Conservation (phyloP, 2,113 vertebrate genomes). For the Zosterops hypoxanthus region DNA sequence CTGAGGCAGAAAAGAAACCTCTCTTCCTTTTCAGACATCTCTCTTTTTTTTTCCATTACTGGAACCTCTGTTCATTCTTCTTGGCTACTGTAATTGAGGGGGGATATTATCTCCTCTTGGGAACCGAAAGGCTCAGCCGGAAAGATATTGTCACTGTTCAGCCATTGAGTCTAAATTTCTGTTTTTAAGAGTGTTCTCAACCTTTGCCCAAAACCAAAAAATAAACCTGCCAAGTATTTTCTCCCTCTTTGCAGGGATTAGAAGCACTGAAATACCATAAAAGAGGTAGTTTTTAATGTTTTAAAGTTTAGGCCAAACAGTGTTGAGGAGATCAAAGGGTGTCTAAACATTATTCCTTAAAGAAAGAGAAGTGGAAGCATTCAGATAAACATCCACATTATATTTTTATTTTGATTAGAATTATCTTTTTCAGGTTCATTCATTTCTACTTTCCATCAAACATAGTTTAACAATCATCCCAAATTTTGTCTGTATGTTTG, state of each 20-base stretch:
- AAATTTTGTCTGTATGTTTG: neutral
- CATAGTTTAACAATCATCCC: neutral
- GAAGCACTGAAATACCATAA: neutral
- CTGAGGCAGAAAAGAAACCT: conserved; percentile 54
- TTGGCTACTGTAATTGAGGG: conserved; percentile 9
- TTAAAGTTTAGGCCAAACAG: neutral
- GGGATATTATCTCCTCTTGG: conserved; percentile 21
- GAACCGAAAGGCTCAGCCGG: neutral
- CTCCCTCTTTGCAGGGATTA: neutral
- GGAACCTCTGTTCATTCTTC: conserved; percentile 48
- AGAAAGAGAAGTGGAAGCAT: neutral
- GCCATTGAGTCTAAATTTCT: conserved; percentile 11
- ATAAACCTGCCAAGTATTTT: neutral
- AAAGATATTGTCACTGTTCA: conserved; percentile 25
- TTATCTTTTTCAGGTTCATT: neutral
- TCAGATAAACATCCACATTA: neutral
- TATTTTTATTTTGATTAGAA: neutral
- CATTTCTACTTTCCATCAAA: neutral
- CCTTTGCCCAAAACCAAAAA: conserved; percentile 17
- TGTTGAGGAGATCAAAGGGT: neutral
- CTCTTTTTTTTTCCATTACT: no score
- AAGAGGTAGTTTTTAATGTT: neutral
- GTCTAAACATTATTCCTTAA: neutral
- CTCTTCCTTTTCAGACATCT: no score
- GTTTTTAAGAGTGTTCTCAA: conserved; percentile 13